Base-by-base conservation (phyloP, 2,113 vertebrate species). In the Seriola aureovittata region DNA sequence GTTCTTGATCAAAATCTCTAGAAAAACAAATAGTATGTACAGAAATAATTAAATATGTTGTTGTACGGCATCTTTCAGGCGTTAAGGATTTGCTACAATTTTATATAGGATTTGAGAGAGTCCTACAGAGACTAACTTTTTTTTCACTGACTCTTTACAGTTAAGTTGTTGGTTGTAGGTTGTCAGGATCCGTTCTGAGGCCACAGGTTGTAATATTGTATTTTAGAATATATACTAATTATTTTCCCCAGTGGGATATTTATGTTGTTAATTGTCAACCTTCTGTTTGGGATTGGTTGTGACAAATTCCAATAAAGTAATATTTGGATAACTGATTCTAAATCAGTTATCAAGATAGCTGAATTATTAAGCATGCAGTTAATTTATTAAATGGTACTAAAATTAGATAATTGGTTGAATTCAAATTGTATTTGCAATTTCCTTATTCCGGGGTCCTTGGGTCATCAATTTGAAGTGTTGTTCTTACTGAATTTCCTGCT, bases 111-210 rank as follows among this genome's bases (percentile, higher is more conserved):
- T 72, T 44, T 40, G 23, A 66, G n/a, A 66, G 42, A 46, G 14
- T 59, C 29, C 62, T 6, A 66, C 52, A 50, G 2, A 57, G 14
- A 67, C 29, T 29, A 4, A 2, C 36, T 66, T 54, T 38, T 10
- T 71, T 25, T 17, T 10, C 40, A 57, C n/a, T 29, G 10, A 60
- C 12, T 83, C 29, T 29, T 29, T 34, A 32, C 38, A 59, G 5
- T 38, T 2, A 40, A 12, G 2, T 7, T 34, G 29, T 34, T 70
- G 34, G 23, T 23, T 57, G 69, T 29, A 29, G 29, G 29, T 29
- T 29, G 40, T 59, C 25, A 10, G 12, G 70, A 67, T 92, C 88
- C 75, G 89, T 93, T 93, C 90, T 93, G 86, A 93, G 91, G 58
- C 92, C 92, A 95, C 93, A 93, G 90, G 88, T 78, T 85, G 29